These are phyloP conservation scores for Ladona fulva DNA, from an alignment of 1,140 invertebrate species.

Conservation along the genomic window DNA sequence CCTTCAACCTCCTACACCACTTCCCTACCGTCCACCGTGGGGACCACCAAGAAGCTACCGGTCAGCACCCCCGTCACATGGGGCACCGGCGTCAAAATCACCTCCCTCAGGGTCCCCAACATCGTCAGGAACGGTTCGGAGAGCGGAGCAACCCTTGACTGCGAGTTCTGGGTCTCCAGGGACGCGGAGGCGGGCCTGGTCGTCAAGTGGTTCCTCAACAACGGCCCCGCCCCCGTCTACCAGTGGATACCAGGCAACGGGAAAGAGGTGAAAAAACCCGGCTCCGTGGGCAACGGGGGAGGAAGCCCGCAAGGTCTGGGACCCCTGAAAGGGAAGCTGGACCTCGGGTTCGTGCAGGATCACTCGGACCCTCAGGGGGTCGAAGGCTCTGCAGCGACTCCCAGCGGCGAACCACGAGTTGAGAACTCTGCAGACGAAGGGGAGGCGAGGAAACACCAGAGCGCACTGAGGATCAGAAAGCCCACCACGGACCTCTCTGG, in stretches of 20 bases:
- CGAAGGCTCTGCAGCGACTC: not conserved
- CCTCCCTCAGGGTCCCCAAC: slow-evolving; percentile 20
- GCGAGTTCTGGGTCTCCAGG: slow-evolving; percentile 32
- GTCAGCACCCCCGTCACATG: not conserved
- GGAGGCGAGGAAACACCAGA: slow-evolving; percentile 48
- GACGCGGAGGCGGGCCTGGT: slow-evolving; percentile 48
- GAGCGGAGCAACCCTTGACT: slow-evolving; percentile 28
- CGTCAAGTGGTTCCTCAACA: slow-evolving; percentile 70
- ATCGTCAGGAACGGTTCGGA: slow-evolving; percentile 26
- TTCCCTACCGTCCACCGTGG: not conserved
- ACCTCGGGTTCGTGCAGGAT: slow-evolving; percentile 56
- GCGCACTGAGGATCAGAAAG: slow-evolving; percentile 55
- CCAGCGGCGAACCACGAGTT: not conserved
- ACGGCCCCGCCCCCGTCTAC: slow-evolving; percentile 54
- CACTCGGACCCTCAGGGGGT: slow-evolving; percentile 29
- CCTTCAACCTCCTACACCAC: not conserved
- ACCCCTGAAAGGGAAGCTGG: slow-evolving; percentile 54
- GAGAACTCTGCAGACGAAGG: not conserved
- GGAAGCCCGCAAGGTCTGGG: slow-evolving; percentile 46
- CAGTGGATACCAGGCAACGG: slow-evolving; percentile 59
- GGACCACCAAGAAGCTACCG: not conserved
- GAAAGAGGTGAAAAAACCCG: slow-evolving; percentile 37
- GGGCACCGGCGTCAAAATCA: slow-evolving; percentile 20
- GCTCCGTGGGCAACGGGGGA: not conserved
- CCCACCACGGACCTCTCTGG: slow-evolving; percentile 60